Evolutionary conservation across 2,113 vertebrate genomes (phyloP).

Genomic region (Sterrhoptilus dennistouni): DNA sequence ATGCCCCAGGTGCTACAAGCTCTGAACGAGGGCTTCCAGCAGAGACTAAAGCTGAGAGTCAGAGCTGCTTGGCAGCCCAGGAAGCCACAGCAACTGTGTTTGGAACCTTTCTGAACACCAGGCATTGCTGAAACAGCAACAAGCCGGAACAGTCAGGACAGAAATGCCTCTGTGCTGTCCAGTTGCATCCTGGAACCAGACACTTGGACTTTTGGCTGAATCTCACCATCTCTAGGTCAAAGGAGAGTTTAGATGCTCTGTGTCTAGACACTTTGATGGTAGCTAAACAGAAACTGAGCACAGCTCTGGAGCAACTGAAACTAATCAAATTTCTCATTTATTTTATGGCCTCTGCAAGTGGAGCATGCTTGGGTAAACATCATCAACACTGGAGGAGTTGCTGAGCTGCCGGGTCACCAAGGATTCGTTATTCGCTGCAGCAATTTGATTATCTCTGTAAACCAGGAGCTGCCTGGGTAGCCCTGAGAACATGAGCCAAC

Average conservation of each 20-base stretch:
- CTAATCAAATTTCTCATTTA: slow-evolving; percentile 45
- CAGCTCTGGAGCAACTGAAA: neutral
- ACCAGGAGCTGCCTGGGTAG: neutral
- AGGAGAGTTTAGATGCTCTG: neutral
- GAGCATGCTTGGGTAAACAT: slow-evolving; percentile 3
- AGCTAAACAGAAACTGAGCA: neutral
- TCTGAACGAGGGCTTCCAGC: neutral
- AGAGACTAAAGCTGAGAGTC: neutral
- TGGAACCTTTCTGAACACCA: neutral
- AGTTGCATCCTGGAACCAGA: neutral
- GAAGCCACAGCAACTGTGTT: neutral
- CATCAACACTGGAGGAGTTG: neutral
- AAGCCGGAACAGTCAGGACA: neutral
- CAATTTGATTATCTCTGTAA: neutral
- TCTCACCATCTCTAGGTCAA: neutral
- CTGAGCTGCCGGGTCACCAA: neutral
- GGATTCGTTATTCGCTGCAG: neutral
- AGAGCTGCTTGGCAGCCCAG: neutral
- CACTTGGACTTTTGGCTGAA: neutral
- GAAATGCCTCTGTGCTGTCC: neutral
- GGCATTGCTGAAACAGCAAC: neutral
- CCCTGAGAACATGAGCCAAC: neutral
- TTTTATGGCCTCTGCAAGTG: neutral
- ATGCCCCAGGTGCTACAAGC: neutral
- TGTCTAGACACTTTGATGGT: neutral